Percentiles rank a stretch among this genome's conserved stretches.
Evolutionary conservation across 2,888 invertebrate genomes (phyloP).

Genomic region (Pyrochroa serraticornis): DNA sequence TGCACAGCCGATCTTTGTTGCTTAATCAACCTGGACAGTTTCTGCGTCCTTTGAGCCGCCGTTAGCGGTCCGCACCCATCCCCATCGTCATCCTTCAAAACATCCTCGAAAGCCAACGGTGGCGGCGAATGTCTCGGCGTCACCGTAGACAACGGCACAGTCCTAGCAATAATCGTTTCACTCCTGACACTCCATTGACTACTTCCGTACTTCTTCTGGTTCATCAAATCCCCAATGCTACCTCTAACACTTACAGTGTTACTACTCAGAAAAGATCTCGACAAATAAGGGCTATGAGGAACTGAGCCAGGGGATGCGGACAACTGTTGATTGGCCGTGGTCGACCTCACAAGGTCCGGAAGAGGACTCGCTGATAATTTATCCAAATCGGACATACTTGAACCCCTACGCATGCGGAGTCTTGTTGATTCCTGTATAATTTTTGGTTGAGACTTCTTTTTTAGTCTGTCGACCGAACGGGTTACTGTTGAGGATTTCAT

Average conservation of each 20-base stretch:
- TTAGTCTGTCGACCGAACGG: constrained; percentile 45
- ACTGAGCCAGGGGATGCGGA: constrained; percentile 57
- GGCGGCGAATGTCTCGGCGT: constrained; percentile 64
- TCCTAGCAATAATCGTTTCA: constrained; percentile 73
- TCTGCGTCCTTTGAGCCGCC: constrained; percentile 71
- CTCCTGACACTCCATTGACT: constrained; percentile 74
- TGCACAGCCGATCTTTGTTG: constrained; percentile 61
- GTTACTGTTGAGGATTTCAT: constrained; percentile 60
- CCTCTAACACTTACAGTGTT: constrained; percentile 47
- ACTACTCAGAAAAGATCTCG: constrained; percentile 57
- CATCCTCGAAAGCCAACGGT: constrained; percentile 39
- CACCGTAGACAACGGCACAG: constrained; percentile 76
- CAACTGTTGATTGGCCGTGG: constrained; percentile 57
- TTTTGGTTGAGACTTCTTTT: constrained; percentile 40
- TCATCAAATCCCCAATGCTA: constrained; percentile 78
- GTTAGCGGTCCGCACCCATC: constrained; percentile 65
- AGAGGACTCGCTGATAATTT: constrained; percentile 59
- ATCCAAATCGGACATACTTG: constrained; percentile 76
- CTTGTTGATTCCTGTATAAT: constrained; percentile 41
- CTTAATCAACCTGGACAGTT: constrained; percentile 71
- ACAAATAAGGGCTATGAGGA: constrained; percentile 62
- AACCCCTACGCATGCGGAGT: constrained; percentile 70
- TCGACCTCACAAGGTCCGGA: constrained; percentile 61
- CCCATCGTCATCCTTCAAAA: constrained; percentile 45
- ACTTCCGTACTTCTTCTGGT: constrained; percentile 73